Conservation (phyloP, 2,888 invertebrate genomes). For the Eulithis prunata region DNA sequence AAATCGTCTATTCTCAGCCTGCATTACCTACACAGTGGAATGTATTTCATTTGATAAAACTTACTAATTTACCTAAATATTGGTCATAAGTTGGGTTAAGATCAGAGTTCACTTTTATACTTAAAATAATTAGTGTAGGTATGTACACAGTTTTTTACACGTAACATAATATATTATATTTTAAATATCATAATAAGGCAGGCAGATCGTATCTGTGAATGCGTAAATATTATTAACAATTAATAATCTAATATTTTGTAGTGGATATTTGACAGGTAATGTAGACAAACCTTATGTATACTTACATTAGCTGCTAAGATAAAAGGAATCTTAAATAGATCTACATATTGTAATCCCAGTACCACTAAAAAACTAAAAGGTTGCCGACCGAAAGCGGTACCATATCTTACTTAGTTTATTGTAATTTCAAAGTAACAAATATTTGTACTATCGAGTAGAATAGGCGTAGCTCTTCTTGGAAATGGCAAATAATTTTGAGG, state of each 20-base stretch:
- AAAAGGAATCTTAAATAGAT: not conserved
- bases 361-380: slow-evolving; percentile 42
- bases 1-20: not conserved
- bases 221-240: slow-evolving; percentile 3
- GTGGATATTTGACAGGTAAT: too few species aligned
- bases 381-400: slow-evolving; percentile 12
- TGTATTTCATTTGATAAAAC: not conserved
- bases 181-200: slow-evolving; percentile 16
- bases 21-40: not conserved
- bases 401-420: not conserved
- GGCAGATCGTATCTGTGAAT: slow-evolving; percentile 14
- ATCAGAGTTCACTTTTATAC: not conserved
- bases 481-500: not conserved
- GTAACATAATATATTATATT: not conserved
- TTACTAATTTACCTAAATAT: not conserved
- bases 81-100: not conserved
- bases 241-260: slow-evolving; percentile 3
- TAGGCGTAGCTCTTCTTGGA: not conserved
- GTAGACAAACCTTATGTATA: too few species aligned
- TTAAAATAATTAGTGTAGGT: not conserved
- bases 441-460: not conserved
- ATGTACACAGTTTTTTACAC: not conserved
- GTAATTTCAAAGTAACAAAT: not conserved
- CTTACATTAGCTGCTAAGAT: too few species aligned
- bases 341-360: slow-evolving; percentile 33